phyloP scores from a whole-genome alignment of 2,113 vertebrate genomes.

The Forbesichthys agassizii region DNA sequence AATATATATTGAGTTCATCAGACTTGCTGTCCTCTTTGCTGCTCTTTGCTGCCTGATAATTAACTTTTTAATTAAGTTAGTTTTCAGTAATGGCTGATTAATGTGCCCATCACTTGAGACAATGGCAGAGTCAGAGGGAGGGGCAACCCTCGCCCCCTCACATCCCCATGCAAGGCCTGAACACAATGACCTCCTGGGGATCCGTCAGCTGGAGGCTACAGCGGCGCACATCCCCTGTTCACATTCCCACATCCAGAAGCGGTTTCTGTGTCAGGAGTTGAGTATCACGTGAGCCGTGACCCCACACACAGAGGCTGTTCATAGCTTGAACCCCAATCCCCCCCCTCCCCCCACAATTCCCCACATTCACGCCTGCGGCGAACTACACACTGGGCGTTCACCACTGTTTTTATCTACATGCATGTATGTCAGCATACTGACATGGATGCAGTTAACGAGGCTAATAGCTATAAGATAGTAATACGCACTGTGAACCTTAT shows the following conservation, averaged over 20 bases:
- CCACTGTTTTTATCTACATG: no score
- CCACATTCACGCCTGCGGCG: no score
- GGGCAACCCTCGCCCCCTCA: not conserved
- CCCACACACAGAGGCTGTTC: no score
- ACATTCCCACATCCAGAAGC: constrained; percentile 37
- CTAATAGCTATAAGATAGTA: no score
- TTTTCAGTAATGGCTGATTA: constrained; percentile 37
- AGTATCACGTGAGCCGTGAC: not conserved
- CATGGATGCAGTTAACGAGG: no score
- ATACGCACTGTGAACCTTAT: no score
- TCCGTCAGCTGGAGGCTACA: constrained; percentile 51
- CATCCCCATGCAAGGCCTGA: constrained; percentile 16
- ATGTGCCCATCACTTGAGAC: constrained; percentile 40
- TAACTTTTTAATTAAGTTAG: not conserved
- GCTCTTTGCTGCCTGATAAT: constrained; percentile 9
- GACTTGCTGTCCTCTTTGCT: constrained; percentile 13
- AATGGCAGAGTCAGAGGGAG: constrained; percentile 44
- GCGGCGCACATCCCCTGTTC: constrained; percentile 29
- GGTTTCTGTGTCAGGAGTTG: constrained; percentile 5
- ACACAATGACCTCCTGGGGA: constrained; percentile 41
- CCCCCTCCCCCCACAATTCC: no score
- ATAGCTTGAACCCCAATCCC: no score
- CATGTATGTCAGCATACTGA: no score
- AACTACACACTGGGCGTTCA: no score
- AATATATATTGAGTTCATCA: constrained; percentile 16